Evolutionary conservation across 1,140 invertebrate species (phyloP).

Genomic region (Globodera rostochiensis): DNA sequence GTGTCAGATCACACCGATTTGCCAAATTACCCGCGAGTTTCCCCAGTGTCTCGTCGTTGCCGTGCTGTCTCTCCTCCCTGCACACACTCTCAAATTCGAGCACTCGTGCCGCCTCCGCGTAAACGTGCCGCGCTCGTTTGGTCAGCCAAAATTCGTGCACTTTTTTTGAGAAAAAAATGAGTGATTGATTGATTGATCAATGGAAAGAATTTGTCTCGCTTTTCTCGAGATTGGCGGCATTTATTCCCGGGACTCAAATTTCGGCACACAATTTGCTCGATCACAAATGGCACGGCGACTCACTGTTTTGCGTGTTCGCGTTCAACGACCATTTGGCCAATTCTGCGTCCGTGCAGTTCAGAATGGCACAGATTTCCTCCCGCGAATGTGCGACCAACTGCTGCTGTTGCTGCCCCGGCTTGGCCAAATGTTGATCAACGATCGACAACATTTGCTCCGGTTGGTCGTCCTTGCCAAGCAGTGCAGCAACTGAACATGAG

Average conservation of each 20-base stretch:
- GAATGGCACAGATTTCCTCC: conserved; percentile 76
- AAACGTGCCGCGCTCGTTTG: conserved; percentile 86
- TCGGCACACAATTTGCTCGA: background rate
- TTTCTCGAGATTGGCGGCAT: background rate
- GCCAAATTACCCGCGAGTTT: conserved; percentile 1
- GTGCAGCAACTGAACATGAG: conserved; percentile 73
- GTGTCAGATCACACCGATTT: too few species aligned
- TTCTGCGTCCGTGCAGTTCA: conserved; percentile 73
- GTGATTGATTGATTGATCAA: background rate
- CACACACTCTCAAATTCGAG: conserved; percentile 76
- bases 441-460: conserved; percentile 69
- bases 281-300: background rate
- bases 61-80: conserved; percentile 50
- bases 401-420: background rate
- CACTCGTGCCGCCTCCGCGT: conserved; percentile 76
- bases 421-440: conserved; percentile 33
- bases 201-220: background rate
- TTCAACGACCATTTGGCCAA: conserved; percentile 74
- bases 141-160: conserved; percentile 76
- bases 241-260: too few species aligned
- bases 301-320: conserved; percentile 70
- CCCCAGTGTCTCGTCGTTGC: conserved; percentile 5
- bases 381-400: conserved; percentile 63
- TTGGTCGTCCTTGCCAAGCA: conserved; percentile 12
- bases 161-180: conserved; percentile 33